Percentiles rank a stretch among this genome's conserved stretches.
These are phyloP conservation scores for Morpho achilles DNA, from an alignment of 2,888 invertebrate genomes.

Conservation along the genomic window DNA sequence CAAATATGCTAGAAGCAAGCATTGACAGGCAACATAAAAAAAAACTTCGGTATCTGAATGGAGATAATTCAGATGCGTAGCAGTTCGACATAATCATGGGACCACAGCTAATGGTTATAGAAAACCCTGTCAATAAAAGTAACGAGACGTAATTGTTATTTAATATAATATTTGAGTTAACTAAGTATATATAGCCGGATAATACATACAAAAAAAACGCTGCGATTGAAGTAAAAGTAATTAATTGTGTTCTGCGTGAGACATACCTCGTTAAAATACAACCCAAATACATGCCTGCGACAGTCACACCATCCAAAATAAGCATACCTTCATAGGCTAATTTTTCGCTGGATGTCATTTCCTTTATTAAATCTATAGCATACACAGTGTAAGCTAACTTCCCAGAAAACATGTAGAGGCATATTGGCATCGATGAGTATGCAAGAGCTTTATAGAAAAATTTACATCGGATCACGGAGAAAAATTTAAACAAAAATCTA, in stretches of 20 bases:
- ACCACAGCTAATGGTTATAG: conserved; percentile 24
- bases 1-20: conserved; percentile 39
- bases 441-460: conserved; percentile 21
- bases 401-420: conserved; percentile 9
- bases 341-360: conserved; percentile 13
- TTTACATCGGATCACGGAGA: conserved; percentile 9
- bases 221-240: conserved; percentile 15
- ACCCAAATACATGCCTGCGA: conserved; percentile 37
- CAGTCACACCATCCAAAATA: conserved; percentile 24
- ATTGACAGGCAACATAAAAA: conserved; percentile 29
- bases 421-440: conserved; percentile 3
- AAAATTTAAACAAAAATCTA: not conserved
- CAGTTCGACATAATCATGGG: conserved; percentile 37
- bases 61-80: conserved; percentile 36
- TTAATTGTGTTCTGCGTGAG: conserved; percentile 34
- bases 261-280: conserved; percentile 29
- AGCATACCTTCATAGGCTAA: conserved; percentile 19
- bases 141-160: conserved; percentile 9
- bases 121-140: conserved; percentile 16
- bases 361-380: conserved; percentile 19
- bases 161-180: conserved; percentile 1
- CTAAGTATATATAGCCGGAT: conserved; percentile 7
- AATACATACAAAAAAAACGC: conserved; percentile 2
- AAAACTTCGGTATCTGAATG: conserved; percentile 43
- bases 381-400: conserved; percentile 12